Evolutionary conservation across 2,797 vertebrate species (phyloP).

Genomic region (Molossus alvarezi): DNA sequence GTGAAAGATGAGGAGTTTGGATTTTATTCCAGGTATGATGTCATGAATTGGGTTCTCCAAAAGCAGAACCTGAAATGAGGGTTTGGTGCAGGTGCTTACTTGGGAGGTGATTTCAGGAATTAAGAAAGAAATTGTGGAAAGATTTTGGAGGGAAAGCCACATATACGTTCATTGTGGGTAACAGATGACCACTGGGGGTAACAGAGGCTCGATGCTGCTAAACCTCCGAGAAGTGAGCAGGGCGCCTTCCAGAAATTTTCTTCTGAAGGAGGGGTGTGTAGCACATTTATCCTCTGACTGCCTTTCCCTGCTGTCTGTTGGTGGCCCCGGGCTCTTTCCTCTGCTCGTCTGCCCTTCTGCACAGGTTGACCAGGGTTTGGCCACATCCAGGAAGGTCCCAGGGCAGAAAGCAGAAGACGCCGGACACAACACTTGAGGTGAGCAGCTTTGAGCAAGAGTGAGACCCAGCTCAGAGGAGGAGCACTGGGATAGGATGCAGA

Average conservation of each 20-base stretch:
- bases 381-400: neutral
- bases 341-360: neutral
- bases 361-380: neutral
- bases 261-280: neutral
- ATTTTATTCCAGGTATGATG: neutral
- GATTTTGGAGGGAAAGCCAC: neutral
- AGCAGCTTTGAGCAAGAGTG: neutral
- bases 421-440: neutral
- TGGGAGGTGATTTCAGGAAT: neutral
- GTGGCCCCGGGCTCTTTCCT: neutral
- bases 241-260: neutral
- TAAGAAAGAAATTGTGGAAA: neutral
- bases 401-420: neutral
- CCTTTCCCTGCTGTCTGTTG: neutral
- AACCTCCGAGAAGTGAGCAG: neutral
- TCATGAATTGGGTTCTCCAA: neutral
- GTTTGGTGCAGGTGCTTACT: neutral
- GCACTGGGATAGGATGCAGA: neutral
- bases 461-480: neutral
- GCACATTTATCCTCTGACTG: fast-evolving
- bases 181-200: neutral
- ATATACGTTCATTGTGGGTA: neutral
- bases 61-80: neutral
- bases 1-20: neutral
- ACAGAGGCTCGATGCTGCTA: neutral